phyloP scores from a whole-genome alignment of 1,140 invertebrate genomes.

The Diabrotica virgifera region DNA sequence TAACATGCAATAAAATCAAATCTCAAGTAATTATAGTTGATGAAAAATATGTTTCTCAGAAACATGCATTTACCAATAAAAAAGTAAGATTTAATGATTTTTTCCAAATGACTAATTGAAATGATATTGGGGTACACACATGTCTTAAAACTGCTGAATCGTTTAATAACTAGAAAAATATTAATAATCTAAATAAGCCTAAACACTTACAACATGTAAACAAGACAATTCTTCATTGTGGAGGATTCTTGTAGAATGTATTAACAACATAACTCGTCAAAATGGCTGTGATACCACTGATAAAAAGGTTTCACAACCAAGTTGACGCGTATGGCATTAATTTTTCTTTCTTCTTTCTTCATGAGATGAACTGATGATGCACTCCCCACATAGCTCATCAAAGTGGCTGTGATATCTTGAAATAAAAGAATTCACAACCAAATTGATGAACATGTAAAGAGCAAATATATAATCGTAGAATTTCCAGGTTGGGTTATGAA shows the following conservation, averaged over 20 bases:
- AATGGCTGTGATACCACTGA: conserved; percentile 85
- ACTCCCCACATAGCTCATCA: conserved; percentile 63
- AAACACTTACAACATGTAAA: too few species aligned
- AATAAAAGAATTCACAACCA: conserved; percentile 66
- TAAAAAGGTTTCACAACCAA: conserved; percentile 74
- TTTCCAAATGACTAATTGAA: too few species aligned
- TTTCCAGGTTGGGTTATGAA: conserved; percentile 27
- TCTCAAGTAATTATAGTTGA: too few species aligned
- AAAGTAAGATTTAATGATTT: too few species aligned
- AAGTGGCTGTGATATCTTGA: conserved; percentile 77
- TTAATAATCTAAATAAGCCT: too few species aligned
- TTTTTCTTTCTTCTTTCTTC: neutral
- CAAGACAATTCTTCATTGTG: too few species aligned
- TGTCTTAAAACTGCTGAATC: too few species aligned
- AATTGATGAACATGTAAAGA: conserved; percentile 61
- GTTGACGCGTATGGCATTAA: conserved; percentile 63
- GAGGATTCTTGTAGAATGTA: conserved; percentile 7
- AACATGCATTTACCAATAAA: too few species aligned
- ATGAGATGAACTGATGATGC: neutral
- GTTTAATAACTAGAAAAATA: too few species aligned
- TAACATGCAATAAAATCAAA: too few species aligned
- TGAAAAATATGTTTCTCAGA: too few species aligned
- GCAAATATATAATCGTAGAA: conserved; percentile 5
- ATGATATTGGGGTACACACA: too few species aligned
- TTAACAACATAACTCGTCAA: conserved; percentile 70